Conservation (phyloP, 2,888 invertebrate species). For the Megaustenia siamemsis region DNA sequence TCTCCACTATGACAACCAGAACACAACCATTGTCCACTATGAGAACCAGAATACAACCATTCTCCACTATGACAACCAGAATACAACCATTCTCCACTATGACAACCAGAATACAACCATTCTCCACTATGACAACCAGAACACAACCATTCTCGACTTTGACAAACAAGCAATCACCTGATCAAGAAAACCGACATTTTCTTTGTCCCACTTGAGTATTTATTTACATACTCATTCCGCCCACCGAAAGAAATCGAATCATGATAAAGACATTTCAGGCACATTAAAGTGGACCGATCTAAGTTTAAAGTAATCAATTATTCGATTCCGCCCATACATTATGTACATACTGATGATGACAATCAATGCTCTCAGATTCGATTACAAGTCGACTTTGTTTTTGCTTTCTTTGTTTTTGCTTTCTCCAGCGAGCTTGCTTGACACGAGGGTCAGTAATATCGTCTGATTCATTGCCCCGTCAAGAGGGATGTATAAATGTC, state of each 20-base stretch:
- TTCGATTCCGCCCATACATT: not conserved
- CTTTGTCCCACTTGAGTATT: too few species aligned
- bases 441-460: not conserved
- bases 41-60: too few species aligned
- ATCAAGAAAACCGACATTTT: too few species aligned
- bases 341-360: slow-evolving; percentile 18
- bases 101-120: too few species aligned
- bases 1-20: too few species aligned
- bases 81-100: too few species aligned
- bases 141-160: too few species aligned
- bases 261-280: not conserved
- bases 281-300: not conserved
- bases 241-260: not conserved
- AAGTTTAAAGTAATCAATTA: not conserved
- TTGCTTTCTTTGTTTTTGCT: not conserved
- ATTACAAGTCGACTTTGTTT: not conserved
- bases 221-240: too few species aligned
- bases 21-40: too few species aligned
- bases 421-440: not conserved
- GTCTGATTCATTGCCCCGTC: not conserved
- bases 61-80: too few species aligned
- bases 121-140: too few species aligned
- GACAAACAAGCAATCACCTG: too few species aligned
- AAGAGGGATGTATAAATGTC: slow-evolving; percentile 30
- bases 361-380: not conserved